Evolutionary conservation across 53 echinoderm and acorn worm species (phyloP).

Genomic region (Astropecten irregularis): DNA sequence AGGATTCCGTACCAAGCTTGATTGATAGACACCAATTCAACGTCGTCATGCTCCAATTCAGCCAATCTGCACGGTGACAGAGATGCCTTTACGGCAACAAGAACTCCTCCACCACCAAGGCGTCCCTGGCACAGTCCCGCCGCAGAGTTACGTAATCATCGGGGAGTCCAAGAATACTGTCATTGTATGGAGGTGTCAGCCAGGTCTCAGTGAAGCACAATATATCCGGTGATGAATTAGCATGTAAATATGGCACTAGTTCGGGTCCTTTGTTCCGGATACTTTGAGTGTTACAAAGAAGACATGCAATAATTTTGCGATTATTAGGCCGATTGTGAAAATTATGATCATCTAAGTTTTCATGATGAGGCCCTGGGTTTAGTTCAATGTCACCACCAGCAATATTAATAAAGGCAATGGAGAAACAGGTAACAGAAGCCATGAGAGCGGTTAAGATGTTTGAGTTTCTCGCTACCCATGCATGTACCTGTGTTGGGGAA

Average conservation of each 20-base stretch:
- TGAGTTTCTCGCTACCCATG: too few relatives aligned
- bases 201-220: not conserved
- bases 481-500: too few relatives aligned
- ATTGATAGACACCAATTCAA: too few relatives aligned
- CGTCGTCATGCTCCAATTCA: too few relatives aligned
- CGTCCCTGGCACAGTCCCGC: not conserved
- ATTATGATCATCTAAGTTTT: not conserved
- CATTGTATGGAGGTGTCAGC: conserved; percentile 8
- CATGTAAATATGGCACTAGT: not conserved
- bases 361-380: not conserved
- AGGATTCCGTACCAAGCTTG: too few relatives aligned
- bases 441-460: too few relatives aligned
- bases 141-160: not conserved
- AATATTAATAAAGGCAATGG: not conserved
- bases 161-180: not conserved
- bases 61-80: too few relatives aligned
- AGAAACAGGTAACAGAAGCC: too few relatives aligned
- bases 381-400: conserved; percentile 16
- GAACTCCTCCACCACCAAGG: not conserved
- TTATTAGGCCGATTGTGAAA: too few relatives aligned
- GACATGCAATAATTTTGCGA: too few relatives aligned
- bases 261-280: not conserved
- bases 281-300: not conserved
- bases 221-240: not conserved
- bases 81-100: not conserved